Base-by-base conservation (phyloP, 1,140 invertebrate species). In the Drosophila arizonae region DNA sequence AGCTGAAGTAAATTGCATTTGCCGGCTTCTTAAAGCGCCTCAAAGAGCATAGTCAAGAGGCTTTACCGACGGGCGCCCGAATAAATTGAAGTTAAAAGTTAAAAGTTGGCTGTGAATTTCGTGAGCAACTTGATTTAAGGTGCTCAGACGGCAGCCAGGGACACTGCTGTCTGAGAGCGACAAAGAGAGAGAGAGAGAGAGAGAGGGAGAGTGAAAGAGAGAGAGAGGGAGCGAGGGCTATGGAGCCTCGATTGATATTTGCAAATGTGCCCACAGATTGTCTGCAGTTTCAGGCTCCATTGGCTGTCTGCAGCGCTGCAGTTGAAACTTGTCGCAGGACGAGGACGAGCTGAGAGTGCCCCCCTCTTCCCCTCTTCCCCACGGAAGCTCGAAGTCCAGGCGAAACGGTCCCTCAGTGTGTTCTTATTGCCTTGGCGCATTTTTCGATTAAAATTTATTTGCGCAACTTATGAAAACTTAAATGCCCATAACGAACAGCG, bases 381-480 rank as follows among this genome's bases (percentile, higher is more conserved):
- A 30, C 28, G 3, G 28, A 30, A 24, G 21, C 17, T 17, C 17
- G 17, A 0, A 17, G 17, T 17, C 17, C 17, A 17, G 17, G 17
- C 17, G 17, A 17, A 17, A 17, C 17, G 17, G 17, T 17, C 17
- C 17, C 17, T 17, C 17, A 17, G 28, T 3, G 3, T 1, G 0
- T 6, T 30, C 28, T 30, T 6, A 30, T 10, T 84, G 76, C 64
- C 74, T 73, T 87, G 82, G 82, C 82, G 82, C 76, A 87, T 81
- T 86, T 87, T 86, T 81, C 81, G 81, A 87, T 86, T 86, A 86
- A 87, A 86, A 86, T 86, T 86, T 86, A 86, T 86, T 86, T 86
- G 78, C 82, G 46, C 81, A 86, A 81, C 79, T 87, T 87, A 86
- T 87, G 81, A 86, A 86, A 86, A 86, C 78, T 87, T 87, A 86